Evolutionary conservation across 2,113 vertebrate genomes (phyloP), one percentile per base, ranked within the genome.

Genomic region (Brevimyrus niger): DNA sequence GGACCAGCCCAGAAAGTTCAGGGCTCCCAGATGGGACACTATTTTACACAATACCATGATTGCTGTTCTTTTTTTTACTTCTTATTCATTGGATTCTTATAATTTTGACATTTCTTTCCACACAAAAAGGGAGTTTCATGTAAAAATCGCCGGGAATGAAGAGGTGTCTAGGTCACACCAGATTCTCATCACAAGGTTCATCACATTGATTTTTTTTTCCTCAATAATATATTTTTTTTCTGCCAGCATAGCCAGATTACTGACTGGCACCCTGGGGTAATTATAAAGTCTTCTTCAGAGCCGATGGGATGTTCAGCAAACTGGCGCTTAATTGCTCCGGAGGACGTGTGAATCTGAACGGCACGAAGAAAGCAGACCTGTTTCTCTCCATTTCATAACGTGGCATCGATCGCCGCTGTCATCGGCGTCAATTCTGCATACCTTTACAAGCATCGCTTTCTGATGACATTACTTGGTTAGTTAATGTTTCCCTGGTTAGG

Each of bases 261-360:
- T 80, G 73, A 38, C 73, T 80, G 73, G n/a, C 35, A 80, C 73
- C 73, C 73, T 17, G 73, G 73, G 73, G 73, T 80, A 80, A 80
- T 80, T 80, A 80, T 42, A 38, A 19, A 80, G 35, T 42, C 73
- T 38, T 42, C 35, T 80, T 42, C 35, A 38, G 73, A 80, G 35
- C 73, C 10, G 10, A 10, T 69, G 61, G 10, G 61, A 69, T 69
- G 61, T 31, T 69, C 61, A 69, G 61, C 35, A 42, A 35, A 80
- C 35, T 15, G 73, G 35, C 19, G 73, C 73, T 80, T 80, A 80
- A 80, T 80, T 80, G 73, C 73, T 80, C 73, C 15, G 11, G 73
- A 38, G 15, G 7, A 80, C 17, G 73, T 80, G 35, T 80, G 73
- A 80, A 80, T 80, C 73, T 80, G 73, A 80, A 38, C 2, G 73